A percentile compares a stretch with the other conserved stretches of the same genome.
Conservation (phyloP, 2,797 vertebrate species). For the Trematomus bernacchii region DNA sequence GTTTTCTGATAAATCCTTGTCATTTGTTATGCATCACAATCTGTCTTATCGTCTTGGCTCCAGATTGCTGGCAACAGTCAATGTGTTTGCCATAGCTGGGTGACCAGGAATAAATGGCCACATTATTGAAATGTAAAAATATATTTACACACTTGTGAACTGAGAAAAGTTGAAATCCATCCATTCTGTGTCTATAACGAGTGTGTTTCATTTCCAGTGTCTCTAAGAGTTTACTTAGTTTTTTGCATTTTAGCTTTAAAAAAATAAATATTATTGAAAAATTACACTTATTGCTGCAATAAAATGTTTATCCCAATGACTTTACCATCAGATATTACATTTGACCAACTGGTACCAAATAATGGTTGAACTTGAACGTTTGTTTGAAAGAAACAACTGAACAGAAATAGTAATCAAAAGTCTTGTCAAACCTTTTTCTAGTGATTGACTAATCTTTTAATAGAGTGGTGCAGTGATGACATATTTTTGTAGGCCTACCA, state of each 20-base stretch:
- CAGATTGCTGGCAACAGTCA: background rate
- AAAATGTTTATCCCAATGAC: background rate
- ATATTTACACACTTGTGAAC: background rate
- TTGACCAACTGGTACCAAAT: background rate
- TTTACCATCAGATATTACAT: background rate
- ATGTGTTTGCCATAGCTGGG: background rate
- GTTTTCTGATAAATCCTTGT: conserved; percentile 13
- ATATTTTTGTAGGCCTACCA: no score
- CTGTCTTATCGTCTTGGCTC: conserved; percentile 1
- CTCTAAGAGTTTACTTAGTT: background rate
- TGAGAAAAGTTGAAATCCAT: background rate
- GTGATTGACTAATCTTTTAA: no score
- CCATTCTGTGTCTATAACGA: background rate
- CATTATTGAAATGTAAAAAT: background rate
- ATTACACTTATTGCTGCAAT: background rate
- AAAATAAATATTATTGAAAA: no score
- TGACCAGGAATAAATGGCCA: background rate
- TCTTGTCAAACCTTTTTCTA: no score
- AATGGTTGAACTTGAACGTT: background rate
- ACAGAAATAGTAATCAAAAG: background rate
- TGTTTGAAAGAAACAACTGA: background rate
- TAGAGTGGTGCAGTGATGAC: no score
- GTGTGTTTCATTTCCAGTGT: background rate
- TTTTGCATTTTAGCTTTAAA: no score
- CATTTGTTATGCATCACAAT: background rate